Base-by-base conservation (phyloP, 92 coral and sea anemone genomes). In the Parazoanthus atlanticus region DNA sequence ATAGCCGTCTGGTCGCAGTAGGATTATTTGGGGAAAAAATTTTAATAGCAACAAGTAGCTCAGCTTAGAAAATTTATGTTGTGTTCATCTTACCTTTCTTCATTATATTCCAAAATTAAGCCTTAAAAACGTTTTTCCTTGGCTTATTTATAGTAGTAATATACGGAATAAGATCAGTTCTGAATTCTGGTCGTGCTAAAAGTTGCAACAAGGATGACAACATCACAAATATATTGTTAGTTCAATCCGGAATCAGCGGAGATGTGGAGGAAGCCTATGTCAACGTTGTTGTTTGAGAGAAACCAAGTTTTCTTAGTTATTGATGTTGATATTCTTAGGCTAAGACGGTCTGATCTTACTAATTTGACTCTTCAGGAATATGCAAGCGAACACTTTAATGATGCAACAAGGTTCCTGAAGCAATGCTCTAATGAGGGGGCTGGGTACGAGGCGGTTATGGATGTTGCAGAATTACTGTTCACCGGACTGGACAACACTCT, bases 391-490 rank as follows among this genome's bases (percentile, higher is more conserved):
- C 36, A 70, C 19, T 70, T 70, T 1, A 70, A 0, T 13, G 75
- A 70, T 26, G 75, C 33, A 33, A 70, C 75, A 70, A 70, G 19
- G 38, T 70, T 70, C 33, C 75, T 70, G 75, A 70, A 70, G 34
- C 29, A 29, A 70, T 70, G 32, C 36, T 70, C 75, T 0, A 29
- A 15, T 29, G 75, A 70, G 34, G 75, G 38, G 6, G 36, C 75
- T 70, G 75, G 75, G 36, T 70, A 70, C 75, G 75, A 70, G 0
- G 75, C 75, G 4, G 75, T 70, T 5, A 70, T 70, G 36, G 36
- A 70, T 70, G 75, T 70, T 15, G 75, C 36, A 70, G 75, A 70
- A 70, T 38, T 70, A 29, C 34, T 70, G 75, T 70, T 70, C 19
- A 70, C 0, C 1, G 75, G 75, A 29, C 75, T 70, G 32, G 75